Evolutionary conservation across 2,113 vertebrate genomes (phyloP).

Genomic region (Tyto alba): DNA sequence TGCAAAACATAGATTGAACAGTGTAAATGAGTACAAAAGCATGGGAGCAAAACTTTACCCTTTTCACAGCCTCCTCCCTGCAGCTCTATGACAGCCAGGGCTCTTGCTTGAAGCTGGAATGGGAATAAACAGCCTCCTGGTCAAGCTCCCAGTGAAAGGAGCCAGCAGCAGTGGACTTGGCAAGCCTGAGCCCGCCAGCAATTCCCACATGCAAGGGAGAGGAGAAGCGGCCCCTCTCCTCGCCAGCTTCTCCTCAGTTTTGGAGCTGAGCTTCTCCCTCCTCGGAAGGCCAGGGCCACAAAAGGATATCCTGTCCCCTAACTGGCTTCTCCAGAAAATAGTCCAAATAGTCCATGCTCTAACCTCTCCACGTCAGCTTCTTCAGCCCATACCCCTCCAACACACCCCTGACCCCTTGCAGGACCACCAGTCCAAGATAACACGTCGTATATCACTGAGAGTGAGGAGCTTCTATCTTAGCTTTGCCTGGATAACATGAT

Average conservation of each 20-base stretch:
- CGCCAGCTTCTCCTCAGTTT: neutral
- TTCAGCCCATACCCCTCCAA: neutral
- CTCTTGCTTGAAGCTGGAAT: neutral
- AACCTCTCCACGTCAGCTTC: neutral
- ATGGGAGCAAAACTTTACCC: accelerated
- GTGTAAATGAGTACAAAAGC: neutral
- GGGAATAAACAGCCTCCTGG: neutral
- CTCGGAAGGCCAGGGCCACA: neutral
- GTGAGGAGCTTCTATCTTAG: neutral
- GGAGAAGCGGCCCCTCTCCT: neutral
- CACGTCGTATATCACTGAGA: neutral
- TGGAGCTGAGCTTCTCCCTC: neutral
- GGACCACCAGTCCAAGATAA: neutral
- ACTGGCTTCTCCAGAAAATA: neutral
- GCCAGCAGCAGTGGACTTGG: neutral
- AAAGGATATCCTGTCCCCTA: neutral
- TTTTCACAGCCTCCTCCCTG: neutral
- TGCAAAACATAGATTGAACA: neutral
- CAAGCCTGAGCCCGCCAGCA: neutral
- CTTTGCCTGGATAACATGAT: neutral
- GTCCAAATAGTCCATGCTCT: neutral
- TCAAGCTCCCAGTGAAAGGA: neutral
- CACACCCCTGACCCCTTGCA: accelerated
- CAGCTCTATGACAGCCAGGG: neutral
- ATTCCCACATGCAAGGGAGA: neutral